Base-by-base conservation (phyloP, 1,140 invertebrate species). In the Oryctes rhinoceros region DNA sequence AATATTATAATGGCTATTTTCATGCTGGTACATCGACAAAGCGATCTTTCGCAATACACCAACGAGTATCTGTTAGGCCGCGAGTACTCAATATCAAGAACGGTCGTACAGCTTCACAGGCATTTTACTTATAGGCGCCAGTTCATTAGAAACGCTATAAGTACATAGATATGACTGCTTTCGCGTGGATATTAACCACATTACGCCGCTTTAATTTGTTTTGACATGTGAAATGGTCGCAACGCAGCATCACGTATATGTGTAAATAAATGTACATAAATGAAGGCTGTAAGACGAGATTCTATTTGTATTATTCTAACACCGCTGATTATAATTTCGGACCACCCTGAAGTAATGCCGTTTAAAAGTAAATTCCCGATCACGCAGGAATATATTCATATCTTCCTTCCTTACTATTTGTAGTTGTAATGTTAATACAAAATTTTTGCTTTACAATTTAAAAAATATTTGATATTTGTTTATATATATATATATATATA, bases 161-260 rank as follows among this genome's bases (percentile, higher is more conserved):
- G 53, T 59, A 59, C n/a, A 18, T 59, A 59, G 53, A 59, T 59
- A 59, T 15, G 15, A n/a, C 15, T 59, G 53, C 53, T 59, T 59
- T 59, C 53, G 53, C 53, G 53, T 59, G 18, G 53, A 59, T 18
- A 59, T 59, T 59, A 59, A 59, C 53, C 53, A 59, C 53, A 59
- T 59, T 59, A 59, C 53, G 53, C 53, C 18, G 18, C 53, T 59
- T 59, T 59, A 59, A 59, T 18, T 59, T 59, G 53, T 59, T 59
- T 59, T 59, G 53, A 59, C 53, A 59, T 59, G 53, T 59, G 53
- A 59, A 59, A 59, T 59, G n/a, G 53, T 59, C 53, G 18, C 53
- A 59, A 18, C 53, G 53, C 5, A 59, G 53, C 18, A 18, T 59
- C 53, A 30, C 24, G 2, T 59, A 59, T 18, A 59, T 59, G 53